These are phyloP conservation scores for Drosophila nannoptera DNA, from an alignment of 1,140 invertebrate species.

Conservation along the genomic window DNA sequence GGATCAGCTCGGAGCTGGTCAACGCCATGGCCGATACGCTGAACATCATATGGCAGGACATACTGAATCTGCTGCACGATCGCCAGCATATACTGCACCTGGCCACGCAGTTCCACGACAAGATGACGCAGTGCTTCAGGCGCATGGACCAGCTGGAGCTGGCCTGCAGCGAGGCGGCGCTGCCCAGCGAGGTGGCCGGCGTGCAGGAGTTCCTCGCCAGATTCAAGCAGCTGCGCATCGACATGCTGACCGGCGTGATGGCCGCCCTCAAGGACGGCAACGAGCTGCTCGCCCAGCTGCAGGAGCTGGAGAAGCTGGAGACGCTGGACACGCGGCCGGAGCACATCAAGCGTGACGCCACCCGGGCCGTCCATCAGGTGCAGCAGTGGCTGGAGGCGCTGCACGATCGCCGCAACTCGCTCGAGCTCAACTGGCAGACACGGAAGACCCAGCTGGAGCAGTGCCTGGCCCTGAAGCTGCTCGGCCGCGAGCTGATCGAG, in stretches of 20 bases:
- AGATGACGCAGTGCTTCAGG: slow-evolving; percentile 85
- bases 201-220: slow-evolving; percentile 84
- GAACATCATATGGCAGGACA: slow-evolving; percentile 92
- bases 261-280: slow-evolving; percentile 89
- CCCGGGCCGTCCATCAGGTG: slow-evolving; percentile 84
- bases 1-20: slow-evolving; percentile 88
- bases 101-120: slow-evolving; percentile 86
- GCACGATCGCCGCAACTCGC: slow-evolving; percentile 86
- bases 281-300: slow-evolving; percentile 85
- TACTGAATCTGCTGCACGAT: slow-evolving; percentile 88
- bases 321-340: slow-evolving; percentile 88
- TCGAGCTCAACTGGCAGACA: slow-evolving; percentile 87
- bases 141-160: slow-evolving; percentile 85
- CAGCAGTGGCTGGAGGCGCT: slow-evolving; percentile 88
- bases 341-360: slow-evolving; percentile 83
- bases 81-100: slow-evolving; percentile 88
- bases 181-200: slow-evolving; percentile 85
- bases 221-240: slow-evolving; percentile 84
- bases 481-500: slow-evolving; percentile 86
- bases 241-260: slow-evolving; percentile 88
- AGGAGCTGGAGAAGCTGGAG: slow-evolving; percentile 84
- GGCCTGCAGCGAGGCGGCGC: slow-evolving; percentile 82
- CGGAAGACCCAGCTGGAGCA: slow-evolving; percentile 87
- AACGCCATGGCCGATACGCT: slow-evolving; percentile 95
- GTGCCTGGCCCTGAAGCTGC: slow-evolving; percentile 86